Conservation (phyloP, 2,888 invertebrate genomes). For the Belgica antarctica region DNA sequence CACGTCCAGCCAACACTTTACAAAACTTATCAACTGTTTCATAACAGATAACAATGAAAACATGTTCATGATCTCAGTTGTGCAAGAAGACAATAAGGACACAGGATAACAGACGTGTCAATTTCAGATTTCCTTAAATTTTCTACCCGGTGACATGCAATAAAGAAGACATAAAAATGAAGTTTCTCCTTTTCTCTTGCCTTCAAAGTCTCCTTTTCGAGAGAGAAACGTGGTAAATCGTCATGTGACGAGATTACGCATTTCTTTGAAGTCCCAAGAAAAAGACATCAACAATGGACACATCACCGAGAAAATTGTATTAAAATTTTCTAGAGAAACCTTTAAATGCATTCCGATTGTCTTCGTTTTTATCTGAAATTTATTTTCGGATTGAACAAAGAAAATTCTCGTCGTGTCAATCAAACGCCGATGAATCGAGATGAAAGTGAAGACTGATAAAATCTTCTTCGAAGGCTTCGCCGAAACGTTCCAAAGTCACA, state of each 20-base stretch:
- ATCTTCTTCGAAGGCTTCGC: constrained; percentile 3
- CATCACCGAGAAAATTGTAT: neutral
- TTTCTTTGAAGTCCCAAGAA: constrained; percentile 37
- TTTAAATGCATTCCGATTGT: constrained; percentile 25
- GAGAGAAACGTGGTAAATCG: constrained; percentile 43
- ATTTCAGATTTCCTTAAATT: constrained; percentile 40
- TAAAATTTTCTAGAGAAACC: neutral
- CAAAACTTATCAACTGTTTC: constrained; percentile 6
- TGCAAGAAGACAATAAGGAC: neutral
- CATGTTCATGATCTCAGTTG: neutral
- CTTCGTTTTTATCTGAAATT: neutral
- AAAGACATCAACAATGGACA: neutral
- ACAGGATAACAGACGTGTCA: constrained; percentile 44
- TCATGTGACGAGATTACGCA: constrained; percentile 44
- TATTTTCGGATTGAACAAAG: constrained; percentile 1
- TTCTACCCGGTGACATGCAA: constrained; percentile 35
- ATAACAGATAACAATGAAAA: neutral
- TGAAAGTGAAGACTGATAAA: constrained; percentile 6
- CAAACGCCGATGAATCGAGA: neutral
- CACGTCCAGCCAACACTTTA: neutral
- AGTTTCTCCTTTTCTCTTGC: constrained; percentile 12
- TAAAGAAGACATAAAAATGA: constrained; percentile 44
- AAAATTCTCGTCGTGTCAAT: constrained; percentile 14
- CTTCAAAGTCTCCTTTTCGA: no score
- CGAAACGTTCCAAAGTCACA: constrained; percentile 6